Evolutionary conservation across 2,888 invertebrate species (phyloP).

Genomic region (Ethmia dodecea): DNA sequence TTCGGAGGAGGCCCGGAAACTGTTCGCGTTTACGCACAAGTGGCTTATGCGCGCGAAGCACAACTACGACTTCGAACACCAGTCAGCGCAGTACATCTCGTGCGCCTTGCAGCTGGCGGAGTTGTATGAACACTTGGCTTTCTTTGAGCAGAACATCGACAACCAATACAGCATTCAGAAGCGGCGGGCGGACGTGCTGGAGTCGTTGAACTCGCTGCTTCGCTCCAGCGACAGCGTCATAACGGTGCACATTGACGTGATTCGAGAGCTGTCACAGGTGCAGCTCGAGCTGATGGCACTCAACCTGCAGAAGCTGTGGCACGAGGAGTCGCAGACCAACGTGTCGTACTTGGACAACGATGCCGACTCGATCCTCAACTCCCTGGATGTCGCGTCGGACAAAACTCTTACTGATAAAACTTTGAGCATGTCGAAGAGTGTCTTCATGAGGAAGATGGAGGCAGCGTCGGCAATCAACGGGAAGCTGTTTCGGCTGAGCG

Average conservation of each 20-base stretch:
- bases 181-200: conserved; percentile 76
- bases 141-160: conserved; percentile 84
- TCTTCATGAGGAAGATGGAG: conserved; percentile 66
- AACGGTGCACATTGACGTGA: conserved; percentile 76
- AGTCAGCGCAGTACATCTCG: conserved; percentile 77
- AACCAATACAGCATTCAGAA: conserved; percentile 77
- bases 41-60: conserved; percentile 78
- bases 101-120: conserved; percentile 79
- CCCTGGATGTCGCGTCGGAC: conserved; percentile 53
- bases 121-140: conserved; percentile 81
- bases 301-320: conserved; percentile 77
- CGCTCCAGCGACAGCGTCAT: conserved; percentile 65
- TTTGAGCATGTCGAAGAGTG: conserved; percentile 53
- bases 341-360: conserved; percentile 52
- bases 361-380: conserved; percentile 60
- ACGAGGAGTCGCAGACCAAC: conserved; percentile 63
- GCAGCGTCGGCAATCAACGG: conserved; percentile 61
- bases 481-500: conserved; percentile 54
- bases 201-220: conserved; percentile 73
- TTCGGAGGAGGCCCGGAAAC: conserved; percentile 66
- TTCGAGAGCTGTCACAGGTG: conserved; percentile 78
- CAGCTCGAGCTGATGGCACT: conserved; percentile 80
- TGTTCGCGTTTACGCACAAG: conserved; percentile 76
- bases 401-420: conserved; percentile 61
- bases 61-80: conserved; percentile 77